phyloP scores from a whole-genome alignment of 2,113 vertebrate genomes.

The Myrmecobius fasciatus region DNA sequence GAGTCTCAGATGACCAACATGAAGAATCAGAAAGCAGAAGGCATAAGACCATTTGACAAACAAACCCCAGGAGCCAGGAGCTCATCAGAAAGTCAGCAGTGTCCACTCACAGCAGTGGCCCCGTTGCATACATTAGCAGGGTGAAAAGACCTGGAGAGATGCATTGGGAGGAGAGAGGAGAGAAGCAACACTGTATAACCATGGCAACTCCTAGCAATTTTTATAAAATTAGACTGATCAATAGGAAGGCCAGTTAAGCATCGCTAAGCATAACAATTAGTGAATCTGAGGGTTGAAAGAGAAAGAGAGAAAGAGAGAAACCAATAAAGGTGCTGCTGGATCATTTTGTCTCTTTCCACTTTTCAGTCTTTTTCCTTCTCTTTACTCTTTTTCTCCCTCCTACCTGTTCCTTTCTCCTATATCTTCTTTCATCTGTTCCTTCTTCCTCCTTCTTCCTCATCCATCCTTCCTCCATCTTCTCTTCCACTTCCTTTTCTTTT shows the following conservation, averaged over 20 bases:
- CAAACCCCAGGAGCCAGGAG: rapidly evolving
- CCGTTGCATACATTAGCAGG: not conserved
- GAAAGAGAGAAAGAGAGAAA: not conserved
- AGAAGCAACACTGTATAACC: not conserved
- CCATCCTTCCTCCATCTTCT: too few species aligned
- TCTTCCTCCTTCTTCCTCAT: too few species aligned
- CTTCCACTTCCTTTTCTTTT: not conserved
- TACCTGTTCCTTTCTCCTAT: too few species aligned
- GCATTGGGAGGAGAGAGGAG: not conserved
- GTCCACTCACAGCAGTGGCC: rapidly evolving
- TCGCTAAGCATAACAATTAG: not conserved
- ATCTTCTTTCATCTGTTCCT: too few species aligned
- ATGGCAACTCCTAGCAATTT: not conserved
- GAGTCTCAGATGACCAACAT: rapidly evolving
- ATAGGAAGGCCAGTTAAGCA: not conserved
- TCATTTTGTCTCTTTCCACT: not conserved
- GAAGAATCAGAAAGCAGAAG: not conserved
- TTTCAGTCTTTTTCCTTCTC: not conserved
- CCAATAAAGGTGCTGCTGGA: rapidly evolving
- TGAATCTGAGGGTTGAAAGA: too few species aligned
- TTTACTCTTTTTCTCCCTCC: not conserved
- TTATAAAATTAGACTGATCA: not conserved
- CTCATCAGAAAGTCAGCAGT: not conserved
- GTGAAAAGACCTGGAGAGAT: not conserved
- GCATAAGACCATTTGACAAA: not conserved